Base-by-base conservation (phyloP, 2,113 vertebrate genomes). In the Lucifuga dentata region DNA sequence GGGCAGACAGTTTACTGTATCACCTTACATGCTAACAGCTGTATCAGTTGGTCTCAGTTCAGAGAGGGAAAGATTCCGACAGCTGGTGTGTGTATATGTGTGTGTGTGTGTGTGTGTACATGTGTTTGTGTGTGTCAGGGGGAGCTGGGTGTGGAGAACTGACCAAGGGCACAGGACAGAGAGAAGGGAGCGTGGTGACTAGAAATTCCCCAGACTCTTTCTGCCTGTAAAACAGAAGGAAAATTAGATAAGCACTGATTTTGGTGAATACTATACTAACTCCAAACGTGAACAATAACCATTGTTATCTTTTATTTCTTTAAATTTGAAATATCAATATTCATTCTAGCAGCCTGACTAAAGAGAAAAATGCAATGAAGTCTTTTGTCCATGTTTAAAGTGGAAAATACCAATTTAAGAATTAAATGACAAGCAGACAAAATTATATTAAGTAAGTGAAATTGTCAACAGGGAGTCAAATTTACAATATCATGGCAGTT, bases 31-130 rank as follows among this genome's bases (percentile, higher is more conserved):
- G 69, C 73, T 76, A 94, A 90, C 66, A 95, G 93, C 50, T 94
- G 92, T 89, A 96, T 91, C 57, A 92, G 89, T 90, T 94, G 93
- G 65, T 95, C 93, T 74, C 92, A 92, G 56, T 90, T 92, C 76
- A 93, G 91, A 73, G 93, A 91, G 15, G 93, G 83, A 95, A 92
- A 44, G 91, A 92, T 85, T 96, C 93, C 39, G 91, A 93, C 85
- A 93, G 90, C 78, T 90, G 80, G 84, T 33, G 70, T 50, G 46
- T 69, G 45, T 15, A 71, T 60, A 40, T 88, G 88, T 61, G 88
- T 88, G 15, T 88, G 63, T 49, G 88, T 76, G 44, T 77, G 84
- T 73, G 65, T 60, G 63, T 81, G 90, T 86, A 82, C 73, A 3
- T 51, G 17, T 0, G 45, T 36, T 35, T 80, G 76, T 10, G 81